phyloP scores from a whole-genome alignment of 2,113 vertebrate species.

The Bostrychus sinensis region DNA sequence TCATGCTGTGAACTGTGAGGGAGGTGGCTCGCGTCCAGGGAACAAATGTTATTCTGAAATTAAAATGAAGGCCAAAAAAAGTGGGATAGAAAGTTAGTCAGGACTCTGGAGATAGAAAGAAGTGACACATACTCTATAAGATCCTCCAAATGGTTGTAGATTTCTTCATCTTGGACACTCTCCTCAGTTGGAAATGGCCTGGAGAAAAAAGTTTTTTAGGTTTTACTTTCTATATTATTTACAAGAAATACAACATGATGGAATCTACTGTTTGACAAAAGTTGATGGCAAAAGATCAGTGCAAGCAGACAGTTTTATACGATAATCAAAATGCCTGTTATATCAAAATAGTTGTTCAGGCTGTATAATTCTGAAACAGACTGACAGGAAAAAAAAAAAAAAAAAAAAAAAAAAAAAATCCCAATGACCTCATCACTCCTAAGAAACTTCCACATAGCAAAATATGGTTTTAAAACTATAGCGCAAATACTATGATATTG shows the following conservation, averaged over 20 bases:
- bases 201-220: background rate
- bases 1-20: constrained; percentile 1
- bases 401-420: background rate
- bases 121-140: constrained; percentile 89
- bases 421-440: background rate
- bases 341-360: too few species aligned
- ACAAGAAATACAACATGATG: background rate
- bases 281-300: background rate
- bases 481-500: too few species aligned
- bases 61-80: background rate
- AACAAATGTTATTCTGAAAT: constrained; percentile 32
- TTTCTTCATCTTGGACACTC: constrained; percentile 88
- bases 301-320: background rate
- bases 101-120: background rate
- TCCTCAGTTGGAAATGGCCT: constrained; percentile 96
- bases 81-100: background rate
- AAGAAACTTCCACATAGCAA: background rate
- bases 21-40: constrained; percentile 30
- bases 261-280: background rate
- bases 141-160: constrained; percentile 96
- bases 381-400: background rate
- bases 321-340: background rate
- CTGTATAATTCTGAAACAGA: background rate
- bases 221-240: background rate
- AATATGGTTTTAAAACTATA: background rate